Percentiles rank a stretch among this genome's conserved stretches.
These are phyloP conservation scores for Beroe forskalii DNA, from an alignment of 37 sponge, comb jelly and placozoan species.

Conservation along the genomic window DNA sequence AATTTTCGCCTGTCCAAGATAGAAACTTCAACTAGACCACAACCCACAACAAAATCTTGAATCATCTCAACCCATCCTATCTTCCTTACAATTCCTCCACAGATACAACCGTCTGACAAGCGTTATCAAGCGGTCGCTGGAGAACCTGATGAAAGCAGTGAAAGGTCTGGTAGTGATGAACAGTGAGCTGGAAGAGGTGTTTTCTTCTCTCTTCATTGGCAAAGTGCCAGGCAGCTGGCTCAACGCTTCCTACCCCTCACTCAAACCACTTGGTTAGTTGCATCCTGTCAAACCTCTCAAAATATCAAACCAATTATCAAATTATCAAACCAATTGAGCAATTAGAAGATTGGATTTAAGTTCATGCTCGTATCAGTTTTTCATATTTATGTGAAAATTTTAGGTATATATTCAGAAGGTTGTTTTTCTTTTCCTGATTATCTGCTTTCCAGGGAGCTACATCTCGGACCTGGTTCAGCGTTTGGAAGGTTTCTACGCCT, in stretches of 20 bases:
- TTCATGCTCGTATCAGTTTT: too few species aligned
- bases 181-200: slow-evolving; percentile 68
- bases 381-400: too few species aligned
- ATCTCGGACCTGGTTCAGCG: slow-evolving; percentile 66
- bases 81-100: neutral
- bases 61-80: too few species aligned
- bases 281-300: too few species aligned
- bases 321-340: too few species aligned
- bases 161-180: slow-evolving; percentile 71
- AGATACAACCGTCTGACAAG: slow-evolving; percentile 68
- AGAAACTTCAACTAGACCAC: too few species aligned
- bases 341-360: too few species aligned
- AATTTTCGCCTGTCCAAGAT: too few species aligned
- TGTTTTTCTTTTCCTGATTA: too few species aligned
- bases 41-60: too few species aligned
- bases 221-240: slow-evolving; percentile 67
- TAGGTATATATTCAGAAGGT: too few species aligned
- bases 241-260: slow-evolving; percentile 67
- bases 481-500: slow-evolving; percentile 92
- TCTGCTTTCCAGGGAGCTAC: slow-evolving; percentile 52
- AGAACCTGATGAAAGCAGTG: slow-evolving; percentile 67
- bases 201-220: slow-evolving; percentile 65
- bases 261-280: slow-evolving; percentile 69
- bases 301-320: too few species aligned
- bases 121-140: slow-evolving; percentile 43